Conservation (phyloP, 2,888 invertebrate genomes). For the Terebella lapidaria region DNA sequence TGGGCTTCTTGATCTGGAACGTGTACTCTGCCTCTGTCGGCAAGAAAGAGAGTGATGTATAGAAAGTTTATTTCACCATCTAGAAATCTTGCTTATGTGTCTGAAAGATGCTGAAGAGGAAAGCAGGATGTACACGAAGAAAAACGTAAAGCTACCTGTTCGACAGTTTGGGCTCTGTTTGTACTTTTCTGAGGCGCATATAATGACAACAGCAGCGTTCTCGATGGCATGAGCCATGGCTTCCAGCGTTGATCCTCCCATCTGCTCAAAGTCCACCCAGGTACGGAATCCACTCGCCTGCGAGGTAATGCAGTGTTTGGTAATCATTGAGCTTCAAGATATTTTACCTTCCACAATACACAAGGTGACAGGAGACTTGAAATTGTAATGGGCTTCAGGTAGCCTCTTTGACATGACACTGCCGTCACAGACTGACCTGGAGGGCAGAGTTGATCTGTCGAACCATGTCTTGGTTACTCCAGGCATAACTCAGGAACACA, state of each 20-base stretch:
- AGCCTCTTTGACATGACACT: no score
- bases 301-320: not conserved
- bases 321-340: not conserved
- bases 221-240: slow-evolving; percentile 49
- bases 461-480: not conserved
- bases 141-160: no score
- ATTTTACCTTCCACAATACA: not conserved
- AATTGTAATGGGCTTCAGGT: no score
- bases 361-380: not conserved
- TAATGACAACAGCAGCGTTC: slow-evolving; percentile 40
- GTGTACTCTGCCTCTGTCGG: slow-evolving; percentile 46
- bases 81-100: no score
- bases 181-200: slow-evolving; percentile 49
- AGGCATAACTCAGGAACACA: slow-evolving; percentile 1
- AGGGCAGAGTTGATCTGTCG: not conserved
- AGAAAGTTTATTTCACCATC: no score
- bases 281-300: slow-evolving; percentile 33
- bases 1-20: slow-evolving; percentile 42
- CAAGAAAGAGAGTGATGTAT: no score
- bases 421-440: no score
- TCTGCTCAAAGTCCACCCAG: slow-evolving; percentile 49
- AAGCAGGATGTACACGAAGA: no score
- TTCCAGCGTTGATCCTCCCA: slow-evolving; percentile 45
- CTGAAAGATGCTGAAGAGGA: no score
- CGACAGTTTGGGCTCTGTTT: slow-evolving; percentile 48